Percentiles rank a stretch among this genome's conserved stretches.
These are phyloP conservation scores for Apteryx owenii DNA, from an alignment of 2,113 vertebrate species.

Conservation along the genomic window DNA sequence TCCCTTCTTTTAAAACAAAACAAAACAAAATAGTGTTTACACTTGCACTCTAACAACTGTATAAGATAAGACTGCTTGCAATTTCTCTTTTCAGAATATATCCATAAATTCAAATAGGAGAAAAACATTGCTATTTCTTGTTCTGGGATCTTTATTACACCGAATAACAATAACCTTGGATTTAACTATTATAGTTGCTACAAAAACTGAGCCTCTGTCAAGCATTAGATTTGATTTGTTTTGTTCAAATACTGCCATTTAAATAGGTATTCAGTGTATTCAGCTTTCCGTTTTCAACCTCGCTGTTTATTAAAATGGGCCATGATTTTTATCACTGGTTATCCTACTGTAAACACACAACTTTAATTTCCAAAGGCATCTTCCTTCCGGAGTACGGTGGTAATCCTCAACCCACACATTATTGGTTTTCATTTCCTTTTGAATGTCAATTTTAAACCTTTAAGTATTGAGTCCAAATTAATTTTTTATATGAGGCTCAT, in stretches of 20 bases:
- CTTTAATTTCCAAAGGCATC: slow-evolving; percentile 69
- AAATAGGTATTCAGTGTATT: neutral
- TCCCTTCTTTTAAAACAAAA: slow-evolving; percentile 2
- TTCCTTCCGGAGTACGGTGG: neutral
- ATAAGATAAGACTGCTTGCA: neutral
- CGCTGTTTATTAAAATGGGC: slow-evolving; percentile 55
- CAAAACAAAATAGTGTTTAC: neutral
- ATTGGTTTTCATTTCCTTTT: slow-evolving; percentile 71
- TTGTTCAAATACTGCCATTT: neutral
- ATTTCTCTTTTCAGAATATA: slow-evolving; percentile 1
- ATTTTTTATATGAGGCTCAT: slow-evolving; percentile 49
- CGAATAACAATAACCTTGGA: neutral
- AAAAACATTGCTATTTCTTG: slow-evolving; percentile 7
- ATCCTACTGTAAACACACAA: slow-evolving; percentile 66
- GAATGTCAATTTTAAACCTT: slow-evolving; percentile 76
- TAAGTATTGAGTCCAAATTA: slow-evolving; percentile 62
- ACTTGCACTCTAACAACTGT: slow-evolving; percentile 24
- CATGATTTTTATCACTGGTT: slow-evolving; percentile 46
- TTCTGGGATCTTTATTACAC: neutral
- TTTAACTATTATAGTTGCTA: slow-evolving; percentile 26
- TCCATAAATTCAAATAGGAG: neutral
- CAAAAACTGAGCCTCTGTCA: neutral
- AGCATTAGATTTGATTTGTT: slow-evolving; percentile 21
- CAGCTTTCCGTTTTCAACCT: neutral
- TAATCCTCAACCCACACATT: slow-evolving; percentile 66